These are phyloP conservation scores for Porites lutea DNA, from an alignment of 64 coral and sea anemone genomes.

Conservation along the genomic window DNA sequence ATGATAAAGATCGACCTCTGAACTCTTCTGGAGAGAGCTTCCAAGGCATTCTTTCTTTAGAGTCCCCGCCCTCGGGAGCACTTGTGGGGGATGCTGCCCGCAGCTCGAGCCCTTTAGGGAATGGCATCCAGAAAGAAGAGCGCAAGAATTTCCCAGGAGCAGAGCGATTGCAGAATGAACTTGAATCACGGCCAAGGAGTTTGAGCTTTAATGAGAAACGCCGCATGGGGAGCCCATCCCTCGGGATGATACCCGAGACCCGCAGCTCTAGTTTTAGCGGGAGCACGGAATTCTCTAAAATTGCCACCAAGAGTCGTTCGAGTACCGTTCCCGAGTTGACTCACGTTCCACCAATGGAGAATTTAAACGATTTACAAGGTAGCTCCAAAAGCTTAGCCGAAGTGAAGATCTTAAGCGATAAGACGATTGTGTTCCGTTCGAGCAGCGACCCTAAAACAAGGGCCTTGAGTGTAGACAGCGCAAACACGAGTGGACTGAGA, in stretches of 20 bases:
- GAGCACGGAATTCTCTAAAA: constrained; percentile 88
- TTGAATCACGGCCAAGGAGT: constrained; percentile 64
- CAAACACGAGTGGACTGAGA: constrained; percentile 59
- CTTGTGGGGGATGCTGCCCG: neutral
- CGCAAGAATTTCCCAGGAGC: neutral
- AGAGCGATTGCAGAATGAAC: constrained; percentile 23
- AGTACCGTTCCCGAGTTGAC: constrained; percentile 12
- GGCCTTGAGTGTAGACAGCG: constrained; percentile 78
- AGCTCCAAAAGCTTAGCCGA: constrained; percentile 79
- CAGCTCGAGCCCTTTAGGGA: neutral
- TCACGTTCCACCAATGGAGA: constrained; percentile 13
- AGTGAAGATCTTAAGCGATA: constrained; percentile 91
- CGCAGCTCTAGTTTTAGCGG: constrained; percentile 91
- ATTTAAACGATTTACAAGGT: constrained; percentile 36
- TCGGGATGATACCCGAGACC: constrained; percentile 87
- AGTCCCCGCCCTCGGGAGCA: neutral
- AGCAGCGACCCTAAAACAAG: constrained; percentile 67
- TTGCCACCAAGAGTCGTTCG: constrained; percentile 54
- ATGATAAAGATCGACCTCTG: constrained; percentile 20
- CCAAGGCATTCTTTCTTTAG: neutral
- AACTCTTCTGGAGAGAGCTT: constrained; percentile 41
- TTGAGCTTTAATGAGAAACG: constrained; percentile 84
- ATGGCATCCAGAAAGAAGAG: neutral
- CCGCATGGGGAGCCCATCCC: constrained; percentile 79
- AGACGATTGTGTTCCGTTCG: constrained; percentile 83